Evolutionary conservation across 1,140 invertebrate genomes (phyloP).

Genomic region (Gryllus bimaculatus): DNA sequence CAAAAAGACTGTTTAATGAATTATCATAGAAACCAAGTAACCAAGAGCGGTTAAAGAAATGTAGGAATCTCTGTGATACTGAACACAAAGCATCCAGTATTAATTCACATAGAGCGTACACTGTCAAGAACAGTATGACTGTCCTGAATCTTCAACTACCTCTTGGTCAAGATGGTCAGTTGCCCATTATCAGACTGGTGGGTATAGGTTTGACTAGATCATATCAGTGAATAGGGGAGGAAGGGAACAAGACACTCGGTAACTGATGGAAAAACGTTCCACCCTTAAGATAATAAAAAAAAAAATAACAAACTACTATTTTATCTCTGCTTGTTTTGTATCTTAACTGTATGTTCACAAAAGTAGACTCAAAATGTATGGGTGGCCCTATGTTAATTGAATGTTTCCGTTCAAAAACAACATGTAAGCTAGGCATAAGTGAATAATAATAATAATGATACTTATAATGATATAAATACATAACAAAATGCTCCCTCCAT

Average conservation of each 20-base stretch:
- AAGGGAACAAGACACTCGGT: not conserved
- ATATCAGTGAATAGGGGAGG: not conserved
- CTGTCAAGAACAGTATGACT: too few species aligned
- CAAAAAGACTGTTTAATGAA: too few species aligned
- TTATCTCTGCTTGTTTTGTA: slow-evolving; percentile 1
- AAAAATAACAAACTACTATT: not conserved
- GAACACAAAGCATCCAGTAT: too few species aligned
- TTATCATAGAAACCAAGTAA: too few species aligned
- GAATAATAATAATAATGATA: slow-evolving; percentile 2
- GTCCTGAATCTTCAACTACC: too few species aligned
- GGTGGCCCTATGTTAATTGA: not conserved
- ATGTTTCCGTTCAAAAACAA: not conserved
- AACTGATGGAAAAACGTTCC: not conserved
- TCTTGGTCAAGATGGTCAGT: too few species aligned
- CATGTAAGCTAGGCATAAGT: not conserved
- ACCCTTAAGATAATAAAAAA: not conserved
- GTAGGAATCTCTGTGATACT: too few species aligned
- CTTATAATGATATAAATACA: not conserved
- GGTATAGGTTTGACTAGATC: not conserved
- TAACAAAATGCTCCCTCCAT: slow-evolving; percentile 4
- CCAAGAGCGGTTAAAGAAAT: too few species aligned
- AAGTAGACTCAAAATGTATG: not conserved
- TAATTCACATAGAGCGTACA: too few species aligned
- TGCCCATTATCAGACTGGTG: too few species aligned
- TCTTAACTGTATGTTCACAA: not conserved